These are phyloP conservation scores for Protobothrops mucrosquamatus DNA, from an alignment of 2,113 vertebrate genomes.

Conservation along the genomic window DNA sequence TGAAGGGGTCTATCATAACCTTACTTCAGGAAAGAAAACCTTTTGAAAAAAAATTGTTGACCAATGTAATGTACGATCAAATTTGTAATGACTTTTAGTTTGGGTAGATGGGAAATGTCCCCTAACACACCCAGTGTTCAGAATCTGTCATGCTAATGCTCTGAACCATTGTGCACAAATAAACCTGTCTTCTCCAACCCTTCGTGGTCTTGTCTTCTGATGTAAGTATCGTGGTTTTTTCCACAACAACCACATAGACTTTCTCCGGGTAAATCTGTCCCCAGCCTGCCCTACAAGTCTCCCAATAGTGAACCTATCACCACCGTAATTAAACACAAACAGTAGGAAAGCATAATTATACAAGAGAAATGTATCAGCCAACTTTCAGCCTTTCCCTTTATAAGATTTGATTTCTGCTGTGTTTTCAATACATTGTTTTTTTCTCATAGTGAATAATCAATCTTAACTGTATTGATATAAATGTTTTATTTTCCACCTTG, in stretches of 20 bases:
- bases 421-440: neutral
- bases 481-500: neutral
- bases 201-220: too few species aligned
- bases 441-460: neutral
- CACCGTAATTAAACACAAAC: neutral
- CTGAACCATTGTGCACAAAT: too few species aligned
- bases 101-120: too few species aligned
- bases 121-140: too few species aligned
- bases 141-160: too few species aligned
- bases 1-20: neutral
- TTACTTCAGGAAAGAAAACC: neutral
- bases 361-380: neutral
- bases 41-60: neutral
- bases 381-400: neutral
- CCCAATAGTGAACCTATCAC: neutral
- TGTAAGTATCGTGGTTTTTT: too few species aligned
- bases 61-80: neutral
- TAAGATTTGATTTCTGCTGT: neutral
- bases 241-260: neutral
- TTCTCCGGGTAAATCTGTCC: neutral
- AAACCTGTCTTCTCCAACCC: too few species aligned
- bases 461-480: neutral
- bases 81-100: neutral
- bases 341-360: neutral
- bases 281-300: neutral